Conservation (phyloP, 2,797 vertebrate species). For the Tenualosa thibaudeaui region DNA sequence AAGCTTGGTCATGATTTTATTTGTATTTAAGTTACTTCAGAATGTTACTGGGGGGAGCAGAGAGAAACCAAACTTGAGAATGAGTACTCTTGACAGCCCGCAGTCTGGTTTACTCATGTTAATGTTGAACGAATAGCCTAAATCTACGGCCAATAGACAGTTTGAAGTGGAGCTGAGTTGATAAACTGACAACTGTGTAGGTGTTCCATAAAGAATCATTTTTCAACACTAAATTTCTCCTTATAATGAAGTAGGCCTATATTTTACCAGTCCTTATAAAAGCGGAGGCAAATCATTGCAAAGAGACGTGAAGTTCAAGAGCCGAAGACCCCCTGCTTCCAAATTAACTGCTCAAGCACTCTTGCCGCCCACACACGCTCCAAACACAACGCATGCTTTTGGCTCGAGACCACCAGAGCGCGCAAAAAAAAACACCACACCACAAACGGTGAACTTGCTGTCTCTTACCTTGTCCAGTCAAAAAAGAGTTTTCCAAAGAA, state of each 20-base stretch:
- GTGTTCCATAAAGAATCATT: neutral
- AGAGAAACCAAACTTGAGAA: neutral
- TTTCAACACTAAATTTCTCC: neutral
- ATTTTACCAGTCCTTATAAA: neutral
- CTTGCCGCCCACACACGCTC: constrained; percentile 17
- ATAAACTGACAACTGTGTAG: neutral
- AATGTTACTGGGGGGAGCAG: neutral
- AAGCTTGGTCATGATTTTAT: neutral
- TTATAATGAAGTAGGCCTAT: neutral
- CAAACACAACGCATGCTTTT: neutral
- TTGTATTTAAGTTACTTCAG: neutral
- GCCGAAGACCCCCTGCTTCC: constrained; percentile 19
- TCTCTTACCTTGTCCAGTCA: constrained; percentile 56
- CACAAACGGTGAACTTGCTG: constrained; percentile 14
- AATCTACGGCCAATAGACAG: neutral
- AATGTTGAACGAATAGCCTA: neutral
- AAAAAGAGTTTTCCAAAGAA: constrained; percentile 47
- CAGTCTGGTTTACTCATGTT: neutral
- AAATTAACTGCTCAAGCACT: constrained; percentile 16
- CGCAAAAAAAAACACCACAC: constrained; percentile 8
- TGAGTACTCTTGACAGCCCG: neutral
- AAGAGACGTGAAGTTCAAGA: constrained; percentile 38
- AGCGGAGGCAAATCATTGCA: constrained; percentile 20
- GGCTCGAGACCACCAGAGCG: constrained; percentile 9
- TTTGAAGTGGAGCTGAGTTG: neutral